Conservation (phyloP, 2,797 vertebrate species). For the Zalophus californianus region DNA sequence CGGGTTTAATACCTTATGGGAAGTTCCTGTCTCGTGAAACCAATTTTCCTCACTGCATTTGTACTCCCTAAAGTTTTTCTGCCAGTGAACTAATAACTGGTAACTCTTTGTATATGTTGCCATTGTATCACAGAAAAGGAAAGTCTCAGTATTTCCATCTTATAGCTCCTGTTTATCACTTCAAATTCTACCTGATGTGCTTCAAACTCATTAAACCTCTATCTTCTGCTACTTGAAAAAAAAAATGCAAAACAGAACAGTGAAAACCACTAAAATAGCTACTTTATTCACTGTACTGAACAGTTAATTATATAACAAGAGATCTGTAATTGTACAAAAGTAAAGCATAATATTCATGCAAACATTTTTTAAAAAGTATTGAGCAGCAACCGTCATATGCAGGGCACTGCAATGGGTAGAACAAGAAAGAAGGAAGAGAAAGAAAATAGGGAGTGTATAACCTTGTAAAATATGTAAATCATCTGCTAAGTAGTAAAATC, state of each 20-base stretch:
- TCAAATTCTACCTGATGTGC: neutral
- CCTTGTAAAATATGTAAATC: neutral
- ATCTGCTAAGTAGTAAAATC: slow-evolving; percentile 19
- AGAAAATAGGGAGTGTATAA: neutral
- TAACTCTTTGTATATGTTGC: neutral
- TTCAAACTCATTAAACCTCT: slow-evolving; percentile 9
- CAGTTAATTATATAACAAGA: neutral
- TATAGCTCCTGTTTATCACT: neutral
- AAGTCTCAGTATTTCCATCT: neutral
- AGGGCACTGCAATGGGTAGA: neutral
- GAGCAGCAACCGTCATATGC: neutral
- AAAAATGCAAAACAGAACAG: slow-evolving; percentile 29
- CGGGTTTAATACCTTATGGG: neutral
- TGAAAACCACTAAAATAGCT: neutral
- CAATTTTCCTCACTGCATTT: neutral
- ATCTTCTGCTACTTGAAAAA: slow-evolving; percentile 25
- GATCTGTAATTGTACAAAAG: neutral
- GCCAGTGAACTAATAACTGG: neutral
- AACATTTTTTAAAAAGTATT: neutral
- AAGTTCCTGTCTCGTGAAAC: neutral
- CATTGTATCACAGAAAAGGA: neutral
- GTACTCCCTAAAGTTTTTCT: neutral
- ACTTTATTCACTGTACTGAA: neutral
- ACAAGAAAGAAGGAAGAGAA: neutral
- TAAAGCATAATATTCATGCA: neutral